These are phyloP conservation scores for Erithacus rubecula DNA, from an alignment of 2,797 vertebrate genomes.

Conservation along the genomic window DNA sequence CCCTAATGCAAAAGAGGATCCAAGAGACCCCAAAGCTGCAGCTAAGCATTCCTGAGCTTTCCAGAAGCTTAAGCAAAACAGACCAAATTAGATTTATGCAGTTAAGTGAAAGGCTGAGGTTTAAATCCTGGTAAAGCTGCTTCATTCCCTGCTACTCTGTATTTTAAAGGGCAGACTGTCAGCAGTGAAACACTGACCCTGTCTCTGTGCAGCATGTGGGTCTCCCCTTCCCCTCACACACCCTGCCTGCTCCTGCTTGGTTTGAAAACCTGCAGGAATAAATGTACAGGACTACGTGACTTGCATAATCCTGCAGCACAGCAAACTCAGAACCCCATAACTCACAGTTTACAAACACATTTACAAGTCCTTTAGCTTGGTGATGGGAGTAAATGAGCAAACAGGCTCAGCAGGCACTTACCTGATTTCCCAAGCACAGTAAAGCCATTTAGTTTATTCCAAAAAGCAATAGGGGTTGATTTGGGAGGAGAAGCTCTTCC, in stretches of 20 bases:
- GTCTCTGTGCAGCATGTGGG: background rate
- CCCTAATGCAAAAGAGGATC: background rate
- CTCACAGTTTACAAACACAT: conserved; percentile 28
- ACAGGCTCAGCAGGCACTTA: background rate
- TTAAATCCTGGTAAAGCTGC: background rate
- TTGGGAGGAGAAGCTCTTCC: background rate
- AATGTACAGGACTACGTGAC: background rate
- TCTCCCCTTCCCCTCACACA: background rate
- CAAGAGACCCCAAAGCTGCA: background rate
- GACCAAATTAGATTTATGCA: background rate
- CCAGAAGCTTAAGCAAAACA: background rate
- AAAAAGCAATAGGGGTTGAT: background rate
- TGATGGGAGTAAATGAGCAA: background rate
- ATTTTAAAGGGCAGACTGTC: background rate
- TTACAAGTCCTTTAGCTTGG: background rate
- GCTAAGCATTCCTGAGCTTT: background rate
- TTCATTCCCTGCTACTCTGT: background rate
- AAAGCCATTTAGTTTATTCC: background rate
- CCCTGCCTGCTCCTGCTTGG: background rate
- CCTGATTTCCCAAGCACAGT: background rate
- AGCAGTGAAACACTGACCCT: background rate
- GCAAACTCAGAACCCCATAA: background rate
- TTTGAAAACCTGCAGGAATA: background rate
- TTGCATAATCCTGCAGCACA: background rate
- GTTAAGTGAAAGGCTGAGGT: background rate